Conservation (phyloP, 2,797 vertebrate genomes). For the Chiloscyllium punctatum region DNA sequence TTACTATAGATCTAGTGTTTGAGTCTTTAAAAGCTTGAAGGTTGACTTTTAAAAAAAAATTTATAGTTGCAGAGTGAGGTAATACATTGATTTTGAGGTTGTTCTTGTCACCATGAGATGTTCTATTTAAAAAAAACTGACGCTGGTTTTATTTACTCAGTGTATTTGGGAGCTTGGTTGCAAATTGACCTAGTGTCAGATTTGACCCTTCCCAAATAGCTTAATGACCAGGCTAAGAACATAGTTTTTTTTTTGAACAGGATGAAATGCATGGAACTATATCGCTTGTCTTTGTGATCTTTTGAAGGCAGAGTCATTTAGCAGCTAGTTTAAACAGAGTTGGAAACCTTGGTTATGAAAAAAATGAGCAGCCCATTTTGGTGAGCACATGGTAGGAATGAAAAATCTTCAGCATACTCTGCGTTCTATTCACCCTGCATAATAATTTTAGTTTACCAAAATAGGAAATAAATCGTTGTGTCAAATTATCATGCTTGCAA, state of each 20-base stretch:
- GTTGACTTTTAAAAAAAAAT: neutral
- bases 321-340: neutral
- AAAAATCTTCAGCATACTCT: neutral
- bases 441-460: neutral
- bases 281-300: neutral
- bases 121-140: neutral
- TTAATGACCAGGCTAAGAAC: neutral
- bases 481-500: neutral
- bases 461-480: neutral
- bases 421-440: neutral
- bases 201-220: neutral
- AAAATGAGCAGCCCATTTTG: neutral
- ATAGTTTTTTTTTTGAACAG: no score
- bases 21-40: conserved; percentile 9
- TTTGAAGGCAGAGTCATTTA: neutral
- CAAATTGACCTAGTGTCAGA: neutral
- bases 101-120: neutral
- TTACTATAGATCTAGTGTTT: neutral
- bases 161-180: neutral
- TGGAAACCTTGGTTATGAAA: neutral
- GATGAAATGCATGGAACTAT: neutral
- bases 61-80: neutral
- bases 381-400: neutral
- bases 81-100: neutral
- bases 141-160: neutral